These are phyloP conservation scores for Belonocnema kinseyi DNA, from an alignment of 1,140 invertebrate genomes.

Conservation along the genomic window DNA sequence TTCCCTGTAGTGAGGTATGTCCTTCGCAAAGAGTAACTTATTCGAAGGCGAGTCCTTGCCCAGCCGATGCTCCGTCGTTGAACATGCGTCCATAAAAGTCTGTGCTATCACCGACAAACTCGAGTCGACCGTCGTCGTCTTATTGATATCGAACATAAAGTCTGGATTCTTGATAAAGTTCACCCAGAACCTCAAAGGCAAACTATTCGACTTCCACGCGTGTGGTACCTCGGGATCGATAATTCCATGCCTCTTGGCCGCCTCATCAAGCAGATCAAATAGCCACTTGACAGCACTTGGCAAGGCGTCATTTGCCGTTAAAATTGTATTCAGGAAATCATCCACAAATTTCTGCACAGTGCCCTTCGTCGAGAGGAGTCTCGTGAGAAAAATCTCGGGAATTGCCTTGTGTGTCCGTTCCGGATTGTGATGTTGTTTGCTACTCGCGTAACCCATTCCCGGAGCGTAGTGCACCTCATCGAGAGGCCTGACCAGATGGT, in stretches of 20 bases:
- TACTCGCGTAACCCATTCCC: conserved; percentile 66
- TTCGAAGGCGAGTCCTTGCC: conserved; percentile 97
- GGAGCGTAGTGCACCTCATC: conserved; percentile 82
- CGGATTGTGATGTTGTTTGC: conserved; percentile 68
- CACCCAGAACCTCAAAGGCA: conserved; percentile 96
- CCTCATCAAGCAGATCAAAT: conserved; percentile 95
- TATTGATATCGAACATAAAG: conserved; percentile 97
- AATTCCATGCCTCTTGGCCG: conserved; percentile 89
- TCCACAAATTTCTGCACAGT: conserved; percentile 98
- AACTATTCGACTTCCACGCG: conserved; percentile 97
- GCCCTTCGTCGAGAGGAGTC: conserved; percentile 94
- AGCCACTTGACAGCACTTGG: conserved; percentile 96
- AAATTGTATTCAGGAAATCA: conserved; percentile 93
- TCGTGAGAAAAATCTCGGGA: conserved; percentile 95
- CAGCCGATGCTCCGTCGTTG: conserved; percentile 89
- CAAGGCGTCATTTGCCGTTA: conserved; percentile 91
- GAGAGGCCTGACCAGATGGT: conserved; percentile 90
- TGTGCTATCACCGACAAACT: conserved; percentile 96
- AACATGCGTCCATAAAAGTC: conserved; percentile 97
- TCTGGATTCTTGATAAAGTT: conserved; percentile 98
- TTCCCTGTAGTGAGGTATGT: conserved; percentile 91
- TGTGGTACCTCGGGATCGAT: conserved; percentile 93
- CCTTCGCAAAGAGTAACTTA: conserved; percentile 95
- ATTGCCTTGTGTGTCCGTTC: conserved; percentile 93
- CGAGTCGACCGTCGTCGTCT: conserved; percentile 93